phyloP scores from a whole-genome alignment of 2,113 vertebrate species.

The Saimiri boliviensis region DNA sequence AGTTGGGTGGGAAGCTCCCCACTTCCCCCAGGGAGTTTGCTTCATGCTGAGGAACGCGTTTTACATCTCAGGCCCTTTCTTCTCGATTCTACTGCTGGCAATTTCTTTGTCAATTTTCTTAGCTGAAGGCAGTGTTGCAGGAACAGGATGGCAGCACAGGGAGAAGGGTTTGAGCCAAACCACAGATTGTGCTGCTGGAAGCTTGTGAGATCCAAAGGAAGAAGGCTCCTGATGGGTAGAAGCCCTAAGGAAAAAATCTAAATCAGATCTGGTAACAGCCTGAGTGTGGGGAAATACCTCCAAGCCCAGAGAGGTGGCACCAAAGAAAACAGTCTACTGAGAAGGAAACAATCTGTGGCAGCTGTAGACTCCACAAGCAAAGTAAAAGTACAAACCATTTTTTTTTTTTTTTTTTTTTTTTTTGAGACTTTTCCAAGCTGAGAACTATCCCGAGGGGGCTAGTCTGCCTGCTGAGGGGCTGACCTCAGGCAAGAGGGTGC shows the following conservation, averaged over 20 bases:
- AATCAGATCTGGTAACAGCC: neutral
- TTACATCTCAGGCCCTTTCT: neutral
- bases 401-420: neutral
- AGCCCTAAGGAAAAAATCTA: neutral
- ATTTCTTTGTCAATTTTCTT: neutral
- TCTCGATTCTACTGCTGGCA: neutral
- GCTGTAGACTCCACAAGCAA: neutral
- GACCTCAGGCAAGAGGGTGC: neutral
- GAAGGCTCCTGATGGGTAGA: neutral
- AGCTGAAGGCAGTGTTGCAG: neutral
- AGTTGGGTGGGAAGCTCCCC: neutral
- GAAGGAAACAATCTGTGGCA: neutral
- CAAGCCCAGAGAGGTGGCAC: neutral
- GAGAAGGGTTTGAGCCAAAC: neutral
- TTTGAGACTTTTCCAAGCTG: neutral
- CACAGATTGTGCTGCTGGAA: neutral
- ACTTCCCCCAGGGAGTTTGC: neutral
- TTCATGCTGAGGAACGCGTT: neutral
- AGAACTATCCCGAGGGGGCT: neutral
- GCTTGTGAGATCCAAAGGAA: neutral
- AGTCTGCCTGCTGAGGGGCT: neutral
- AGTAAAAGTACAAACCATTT: neutral
- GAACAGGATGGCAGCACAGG: neutral
- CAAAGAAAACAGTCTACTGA: neutral
- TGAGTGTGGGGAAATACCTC: neutral